Base-by-base conservation (phyloP, 2,888 invertebrate species). In the Dascillus cervinus region DNA sequence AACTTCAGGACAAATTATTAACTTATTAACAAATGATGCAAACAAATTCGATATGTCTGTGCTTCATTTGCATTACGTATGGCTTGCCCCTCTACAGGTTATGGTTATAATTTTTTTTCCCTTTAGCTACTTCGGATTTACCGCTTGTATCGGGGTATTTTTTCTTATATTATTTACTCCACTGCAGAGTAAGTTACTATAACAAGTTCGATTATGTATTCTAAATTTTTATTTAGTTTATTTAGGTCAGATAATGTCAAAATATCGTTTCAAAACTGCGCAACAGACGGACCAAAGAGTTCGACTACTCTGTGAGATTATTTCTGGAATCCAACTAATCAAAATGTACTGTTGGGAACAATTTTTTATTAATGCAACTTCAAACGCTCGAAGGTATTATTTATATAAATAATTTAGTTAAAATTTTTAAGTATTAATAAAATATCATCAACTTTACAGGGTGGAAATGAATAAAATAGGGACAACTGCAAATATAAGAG, bases 311-410 rank as follows among this genome's bases (percentile, higher is more conserved):
- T 89, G 86, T 54, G 94, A 95, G 65, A 81, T 88, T 22, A 76
- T 90, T 17, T 75, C 76, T 6, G 88, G 86, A 0, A 88, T 90
- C 52, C 77, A 85, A 53, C 86, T 89, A n/a, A 87, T 90, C 53
- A 91, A 90, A 67, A 89, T 90, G 88, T 90, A 89, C 60, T 82
- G 87, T 1, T 91, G 90, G 81, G 91, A 91, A 61, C 77, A 75
- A 45, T 82, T 87, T 0, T 90, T 90, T 54, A 79, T 81, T 2
- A 72, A 77, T 30, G 65, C 87, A 6, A 78, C 89, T 4, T 75
- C 73, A 32, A 69, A 72, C 39, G 78, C 85, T 1, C 70, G 89
- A 58, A 78, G 73, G 86, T 87, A 64, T 68, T 74, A 66, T 23
- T 8, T 8, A 3, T 11, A 23, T 23, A 3, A n/a, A n/a, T n/a